phyloP scores from a whole-genome alignment of 2,888 invertebrate genomes.

The Melanotus villosus region DNA sequence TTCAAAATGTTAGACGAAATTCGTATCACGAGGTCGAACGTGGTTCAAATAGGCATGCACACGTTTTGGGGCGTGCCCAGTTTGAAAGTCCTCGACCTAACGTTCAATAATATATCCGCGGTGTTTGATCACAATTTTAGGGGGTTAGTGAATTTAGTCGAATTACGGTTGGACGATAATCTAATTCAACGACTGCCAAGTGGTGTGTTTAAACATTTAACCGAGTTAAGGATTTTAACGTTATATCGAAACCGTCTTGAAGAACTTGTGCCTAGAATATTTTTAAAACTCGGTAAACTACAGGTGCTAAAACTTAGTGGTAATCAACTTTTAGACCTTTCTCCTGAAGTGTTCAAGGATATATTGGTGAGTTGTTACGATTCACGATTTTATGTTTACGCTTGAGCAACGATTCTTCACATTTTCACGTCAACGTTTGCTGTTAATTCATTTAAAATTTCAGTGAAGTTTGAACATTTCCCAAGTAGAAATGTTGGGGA shows the following conservation, averaged over 20 bases:
- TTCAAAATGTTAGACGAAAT: constrained; percentile 77
- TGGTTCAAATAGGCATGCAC: constrained; percentile 84
- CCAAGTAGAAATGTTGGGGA: no score
- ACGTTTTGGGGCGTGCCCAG: constrained; percentile 85
- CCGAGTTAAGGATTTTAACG: constrained; percentile 77
- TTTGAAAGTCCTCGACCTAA: constrained; percentile 75
- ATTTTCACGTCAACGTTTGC: constrained; percentile 14
- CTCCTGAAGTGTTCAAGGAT: constrained; percentile 86
- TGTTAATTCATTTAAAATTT: background rate
- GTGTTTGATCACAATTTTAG: constrained; percentile 82
- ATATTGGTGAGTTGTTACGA: constrained; percentile 70
- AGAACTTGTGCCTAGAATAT: constrained; percentile 80
- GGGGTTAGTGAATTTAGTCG: constrained; percentile 80
- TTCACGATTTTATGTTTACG: background rate
- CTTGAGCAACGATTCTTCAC: constrained; percentile 2
- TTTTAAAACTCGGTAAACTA: constrained; percentile 81
- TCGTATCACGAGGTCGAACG: constrained; percentile 79
- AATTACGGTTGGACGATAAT: constrained; percentile 82
- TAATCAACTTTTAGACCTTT: constrained; percentile 81
- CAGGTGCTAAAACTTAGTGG: constrained; percentile 81
- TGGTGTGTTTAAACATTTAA: constrained; percentile 82
- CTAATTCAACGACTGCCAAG: constrained; percentile 81
- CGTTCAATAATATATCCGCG: constrained; percentile 80
- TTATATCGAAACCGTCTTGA: constrained; percentile 79
- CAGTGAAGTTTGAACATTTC: no score